Conservation (phyloP, 2,888 invertebrate genomes). For the Maniola hyperantus region DNA sequence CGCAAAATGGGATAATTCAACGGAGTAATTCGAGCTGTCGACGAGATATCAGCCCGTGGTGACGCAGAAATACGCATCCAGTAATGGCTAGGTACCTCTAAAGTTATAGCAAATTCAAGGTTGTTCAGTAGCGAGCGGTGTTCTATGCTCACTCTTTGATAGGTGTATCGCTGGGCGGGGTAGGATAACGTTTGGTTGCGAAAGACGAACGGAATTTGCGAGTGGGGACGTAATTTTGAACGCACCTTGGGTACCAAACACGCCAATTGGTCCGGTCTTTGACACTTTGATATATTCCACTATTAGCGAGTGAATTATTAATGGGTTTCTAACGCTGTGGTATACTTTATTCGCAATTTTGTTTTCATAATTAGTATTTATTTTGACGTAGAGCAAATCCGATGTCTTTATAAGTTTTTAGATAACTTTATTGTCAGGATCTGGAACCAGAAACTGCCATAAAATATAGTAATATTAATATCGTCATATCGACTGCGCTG, state of each 20-base stretch:
- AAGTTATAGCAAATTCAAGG: conserved; percentile 72
- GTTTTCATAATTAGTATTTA: conserved; percentile 47
- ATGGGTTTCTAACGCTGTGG: conserved; percentile 46
- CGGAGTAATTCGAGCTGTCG: conserved; percentile 73
- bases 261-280: conserved; percentile 74
- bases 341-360: conserved; percentile 36
- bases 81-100: conserved; percentile 53
- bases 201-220: conserved; percentile 61
- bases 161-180: conserved; percentile 74
- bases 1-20: conserved; percentile 71
- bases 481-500: no score
- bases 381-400: conserved; percentile 44
- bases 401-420: conserved; percentile 38
- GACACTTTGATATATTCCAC: conserved; percentile 75
- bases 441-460: not conserved
- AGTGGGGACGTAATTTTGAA: conserved; percentile 66
- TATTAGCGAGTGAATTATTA: conserved; percentile 53
- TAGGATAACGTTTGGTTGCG: conserved; percentile 57
- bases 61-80: conserved; percentile 59
- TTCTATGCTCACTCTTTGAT: conserved; percentile 50
- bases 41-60: conserved; percentile 71
- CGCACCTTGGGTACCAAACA: conserved; percentile 64
- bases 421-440: not conserved
- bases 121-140: conserved; percentile 72
- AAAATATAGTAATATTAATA: no score